Base-by-base conservation (phyloP, 2,113 vertebrate genomes). In the Pholis gunnellus region DNA sequence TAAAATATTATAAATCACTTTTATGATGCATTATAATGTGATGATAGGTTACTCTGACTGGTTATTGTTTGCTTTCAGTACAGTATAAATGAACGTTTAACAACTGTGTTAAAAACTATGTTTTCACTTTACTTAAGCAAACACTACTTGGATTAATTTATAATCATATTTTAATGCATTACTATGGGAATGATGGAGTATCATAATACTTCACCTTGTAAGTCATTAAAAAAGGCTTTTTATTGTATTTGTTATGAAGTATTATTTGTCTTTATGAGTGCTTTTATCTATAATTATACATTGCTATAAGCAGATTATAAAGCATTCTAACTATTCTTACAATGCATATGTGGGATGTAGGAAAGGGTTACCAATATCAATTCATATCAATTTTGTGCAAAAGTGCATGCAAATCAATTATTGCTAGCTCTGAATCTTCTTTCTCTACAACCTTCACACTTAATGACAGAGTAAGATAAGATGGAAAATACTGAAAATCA, bases 401-500 rank as follows among this genome's bases (percentile, higher is more conserved):
- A 60, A 15, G 27, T 59, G 25, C 56, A 29, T 59, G 56, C n/a
- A 27, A 27, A 29, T 57, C 20, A 2, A 34, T 56, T 50, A 70
- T 57, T 14, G 9, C n/a, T 13, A 29, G 9, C n/a, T 52, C 60
- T 29, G 60, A 52, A 17, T 73, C 18, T 71, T 22, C 70, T 20
- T 54, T 38, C 31, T 50, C 15, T 18, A 13, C 48, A 3, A 38
- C 57, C 25, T 72, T 38, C 46, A 22, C 18, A 57, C 52, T 59
- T 68, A 44, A 72, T 36, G 60, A 48, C 75, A 5, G 29, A 36
- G 29, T 27, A 27, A 56, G 46, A 77, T 17, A 77, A 29, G 14
- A 38, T 36, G 46, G n/a, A 10, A 78, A 79, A 72, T 36, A n/a
- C 48, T 59, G 52, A 66, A 56, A 73, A 65, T 44, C 36, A 13